Base-by-base conservation (phyloP, 2,113 vertebrate genomes). In the Zingel zingel region DNA sequence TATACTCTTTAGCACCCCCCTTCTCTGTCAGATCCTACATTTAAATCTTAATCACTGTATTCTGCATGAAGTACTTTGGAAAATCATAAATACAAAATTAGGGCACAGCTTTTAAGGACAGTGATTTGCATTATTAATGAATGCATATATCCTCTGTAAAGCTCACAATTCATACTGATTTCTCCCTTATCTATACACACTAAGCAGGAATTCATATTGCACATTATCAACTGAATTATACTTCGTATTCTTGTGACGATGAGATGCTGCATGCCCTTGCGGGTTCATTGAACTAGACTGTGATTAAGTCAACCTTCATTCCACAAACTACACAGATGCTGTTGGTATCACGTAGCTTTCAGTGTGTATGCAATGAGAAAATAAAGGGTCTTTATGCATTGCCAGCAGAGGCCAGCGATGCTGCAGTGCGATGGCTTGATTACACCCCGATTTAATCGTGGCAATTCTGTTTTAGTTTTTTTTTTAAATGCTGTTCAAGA, bases 301-400 rank as follows among this genome's bases (percentile, higher is more conserved):
- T 21, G 59, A 23, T 47, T 39, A 75, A 47, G 68, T 53, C 63
- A 33, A 33, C 25, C 61, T 50, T 73, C 45, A 76, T 30, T 68
- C 23, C n/a, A 25, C 19, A 53, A 36, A 18, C 54, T 36, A 33
- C 19, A 56, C 18, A 50, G 25, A 62, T 23, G 39, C 39, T 13
- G 21, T 14, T 48, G 19, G 23, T n/a, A 54, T 45, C 27, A 63
- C 2, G 3, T 7, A 54, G 58, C 47, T 30, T 61, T 64, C 5
- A 9, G 36, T 50, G 50, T 50, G 33, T 16, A 30, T 21, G 25
- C 15, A 27, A 66, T 58, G 25, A 62, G 69, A 69, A 67, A 58
- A 27, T 19, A 33, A 77, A 43, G 13, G n/a, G 13, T 64, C 14
- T 66, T 81, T 36, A 45, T 62, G 19, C 27, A 63, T 15, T 27